Evolutionary conservation across 1,140 invertebrate species (phyloP).

Genomic region (Aricia agestis): DNA sequence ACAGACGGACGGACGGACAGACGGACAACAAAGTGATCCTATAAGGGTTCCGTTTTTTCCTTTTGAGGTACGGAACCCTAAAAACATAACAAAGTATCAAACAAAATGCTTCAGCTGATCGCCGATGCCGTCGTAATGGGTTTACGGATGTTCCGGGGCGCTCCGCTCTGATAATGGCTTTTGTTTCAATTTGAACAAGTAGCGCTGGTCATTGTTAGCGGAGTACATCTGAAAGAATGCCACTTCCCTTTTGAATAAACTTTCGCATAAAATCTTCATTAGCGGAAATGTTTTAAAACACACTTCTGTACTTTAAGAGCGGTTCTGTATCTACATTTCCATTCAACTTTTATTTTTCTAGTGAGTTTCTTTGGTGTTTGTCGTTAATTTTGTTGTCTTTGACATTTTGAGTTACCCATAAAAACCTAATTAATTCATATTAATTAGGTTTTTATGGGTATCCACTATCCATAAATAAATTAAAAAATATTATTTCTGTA

Average conservation of each 20-base stretch:
- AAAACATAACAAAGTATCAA: neutral
- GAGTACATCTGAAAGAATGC: slow-evolving; percentile 11
- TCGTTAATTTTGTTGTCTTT: neutral
- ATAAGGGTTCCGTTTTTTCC: too few relatives aligned
- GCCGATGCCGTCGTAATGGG: neutral
- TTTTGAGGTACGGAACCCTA: too few relatives aligned
- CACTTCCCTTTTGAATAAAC: slow-evolving; percentile 16
- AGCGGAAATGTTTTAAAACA: slow-evolving; percentile 14
- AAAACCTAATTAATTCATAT: too few relatives aligned
- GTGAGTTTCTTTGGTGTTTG: neutral
- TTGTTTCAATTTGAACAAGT: slow-evolving; percentile 14
- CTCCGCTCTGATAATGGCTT: slow-evolving; percentile 10
- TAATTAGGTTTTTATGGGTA: too few relatives aligned
- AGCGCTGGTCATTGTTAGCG: slow-evolving; percentile 12
- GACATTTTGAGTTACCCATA: too few relatives aligned
- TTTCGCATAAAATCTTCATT: slow-evolving; percentile 16
- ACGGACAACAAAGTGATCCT: too few relatives aligned
- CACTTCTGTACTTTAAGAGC: slow-evolving; percentile 10
- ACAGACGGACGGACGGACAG: too few relatives aligned
- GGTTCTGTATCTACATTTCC: slow-evolving; percentile 1
- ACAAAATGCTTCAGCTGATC: neutral
- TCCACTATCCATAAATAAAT: too few relatives aligned
- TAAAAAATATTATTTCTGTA: too few relatives aligned
- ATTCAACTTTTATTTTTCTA: slow-evolving; percentile 13
- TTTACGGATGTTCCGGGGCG: neutral